Evolutionary conservation across 2,888 invertebrate species (phyloP).

Genomic region (Brenthis ino): DNA sequence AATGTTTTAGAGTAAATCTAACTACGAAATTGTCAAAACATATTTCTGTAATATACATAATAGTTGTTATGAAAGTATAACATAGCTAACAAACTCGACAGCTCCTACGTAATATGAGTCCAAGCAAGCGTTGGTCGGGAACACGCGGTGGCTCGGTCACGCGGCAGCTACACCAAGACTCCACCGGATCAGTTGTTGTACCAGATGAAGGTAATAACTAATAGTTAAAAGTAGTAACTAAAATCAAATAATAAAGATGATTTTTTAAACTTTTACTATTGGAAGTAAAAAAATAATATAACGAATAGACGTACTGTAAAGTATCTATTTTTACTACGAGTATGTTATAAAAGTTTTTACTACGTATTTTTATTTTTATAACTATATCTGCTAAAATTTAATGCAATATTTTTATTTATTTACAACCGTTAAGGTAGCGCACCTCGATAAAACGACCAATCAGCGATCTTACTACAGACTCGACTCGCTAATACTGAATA

Average conservation of each 20-base stretch:
- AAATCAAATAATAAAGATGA: background rate
- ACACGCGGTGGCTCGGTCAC: constrained; percentile 52
- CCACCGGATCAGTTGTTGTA: constrained; percentile 83
- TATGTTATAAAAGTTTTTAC: too few relatives aligned
- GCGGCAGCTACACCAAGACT: constrained; percentile 76
- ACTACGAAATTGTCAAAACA: too few relatives aligned
- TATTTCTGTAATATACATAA: background rate
- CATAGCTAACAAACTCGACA: constrained; percentile 49
- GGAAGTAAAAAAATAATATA: background rate
- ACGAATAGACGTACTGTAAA: too few relatives aligned
- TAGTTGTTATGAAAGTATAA: constrained; percentile 8
- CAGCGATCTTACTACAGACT: too few relatives aligned
- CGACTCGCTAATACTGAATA: too few relatives aligned
- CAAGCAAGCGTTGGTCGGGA: constrained; percentile 69
- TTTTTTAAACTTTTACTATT: background rate
- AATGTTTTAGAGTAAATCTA: too few relatives aligned
- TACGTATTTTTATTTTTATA: too few relatives aligned
- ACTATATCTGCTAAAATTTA: too few relatives aligned
- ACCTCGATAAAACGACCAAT: too few relatives aligned
- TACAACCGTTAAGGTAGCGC: too few relatives aligned
- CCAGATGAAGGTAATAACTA: constrained; percentile 63
- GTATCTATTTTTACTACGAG: too few relatives aligned
- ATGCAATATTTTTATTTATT: too few relatives aligned
- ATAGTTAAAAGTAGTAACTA: background rate
- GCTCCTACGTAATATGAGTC: constrained; percentile 84